Conservation (phyloP, 2,113 vertebrate genomes). For the Tragelaphus imberbis region DNA sequence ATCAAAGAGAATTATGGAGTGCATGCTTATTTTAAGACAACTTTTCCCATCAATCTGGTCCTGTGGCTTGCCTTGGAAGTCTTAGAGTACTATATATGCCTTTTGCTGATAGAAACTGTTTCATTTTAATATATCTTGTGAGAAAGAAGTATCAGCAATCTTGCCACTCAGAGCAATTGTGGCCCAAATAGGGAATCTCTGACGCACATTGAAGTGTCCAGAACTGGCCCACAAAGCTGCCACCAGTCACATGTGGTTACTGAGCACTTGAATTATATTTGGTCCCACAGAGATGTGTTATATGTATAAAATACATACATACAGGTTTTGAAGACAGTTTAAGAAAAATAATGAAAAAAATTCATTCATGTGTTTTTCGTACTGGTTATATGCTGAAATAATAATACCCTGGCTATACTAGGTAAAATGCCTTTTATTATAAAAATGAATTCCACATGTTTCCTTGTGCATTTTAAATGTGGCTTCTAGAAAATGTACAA, state of each 20-base stretch:
- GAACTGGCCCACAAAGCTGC: neutral
- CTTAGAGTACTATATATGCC: neutral
- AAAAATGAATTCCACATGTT: neutral
- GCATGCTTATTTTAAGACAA: neutral
- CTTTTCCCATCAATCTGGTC: slow-evolving; percentile 18
- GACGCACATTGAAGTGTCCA: accelerated
- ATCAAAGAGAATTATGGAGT: neutral
- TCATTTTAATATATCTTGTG: neutral
- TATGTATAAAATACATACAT: neutral
- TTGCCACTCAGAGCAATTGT: accelerated
- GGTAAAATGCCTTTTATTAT: neutral
- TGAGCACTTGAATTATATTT: neutral
- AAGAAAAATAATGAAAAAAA: neutral
- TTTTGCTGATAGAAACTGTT: neutral
- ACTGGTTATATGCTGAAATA: neutral
- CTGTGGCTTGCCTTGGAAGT: neutral
- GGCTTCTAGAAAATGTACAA: neutral
- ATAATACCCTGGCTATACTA: neutral
- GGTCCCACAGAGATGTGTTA: accelerated
- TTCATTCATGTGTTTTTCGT: neutral
- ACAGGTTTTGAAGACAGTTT: neutral
- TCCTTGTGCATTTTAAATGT: neutral
- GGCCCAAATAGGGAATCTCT: neutral
- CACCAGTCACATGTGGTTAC: accelerated
- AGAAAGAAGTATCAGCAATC: neutral